Conservation (phyloP, 1,140 invertebrate genomes). For the Coptotermes formosanus region DNA sequence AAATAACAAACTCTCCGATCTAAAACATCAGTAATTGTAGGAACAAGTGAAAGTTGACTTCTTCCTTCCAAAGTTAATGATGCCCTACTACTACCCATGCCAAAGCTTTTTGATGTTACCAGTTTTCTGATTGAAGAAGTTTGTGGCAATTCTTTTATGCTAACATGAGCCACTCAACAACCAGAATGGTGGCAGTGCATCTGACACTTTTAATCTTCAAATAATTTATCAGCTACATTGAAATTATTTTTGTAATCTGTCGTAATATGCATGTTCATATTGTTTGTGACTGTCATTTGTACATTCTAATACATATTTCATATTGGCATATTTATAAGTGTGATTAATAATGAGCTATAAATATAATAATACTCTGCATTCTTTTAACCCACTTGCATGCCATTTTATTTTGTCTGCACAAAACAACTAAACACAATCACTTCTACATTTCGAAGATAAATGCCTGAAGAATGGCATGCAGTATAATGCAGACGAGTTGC, state of each 20-base stretch:
- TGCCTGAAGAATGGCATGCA: no score
- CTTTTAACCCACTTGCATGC: no score
- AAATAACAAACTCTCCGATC: not conserved
- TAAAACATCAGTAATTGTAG: no score
- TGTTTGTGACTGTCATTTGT: not conserved
- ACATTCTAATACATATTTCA: not conserved
- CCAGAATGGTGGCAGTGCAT: not conserved
- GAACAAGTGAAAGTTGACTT: no score
- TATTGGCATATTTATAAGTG: not conserved
- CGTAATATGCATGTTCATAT: not conserved
- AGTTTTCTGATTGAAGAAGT: not conserved
- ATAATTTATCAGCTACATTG: conserved; percentile 15
- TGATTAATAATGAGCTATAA: not conserved
- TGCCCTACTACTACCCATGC: not conserved
- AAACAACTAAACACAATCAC: no score
- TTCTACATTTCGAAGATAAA: no score
- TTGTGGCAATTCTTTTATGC: not conserved
- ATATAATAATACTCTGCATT: no score
- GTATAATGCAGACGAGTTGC: no score
- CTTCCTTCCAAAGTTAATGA: no score
- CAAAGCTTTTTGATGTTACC: conserved; percentile 29
- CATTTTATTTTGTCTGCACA: no score
- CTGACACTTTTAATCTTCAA: conserved; percentile 3
- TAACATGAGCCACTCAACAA: not conserved
- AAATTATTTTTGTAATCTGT: not conserved